These are phyloP conservation scores for Papilio polyxenes DNA, from an alignment of 1,140 invertebrate genomes.

Conservation along the genomic window DNA sequence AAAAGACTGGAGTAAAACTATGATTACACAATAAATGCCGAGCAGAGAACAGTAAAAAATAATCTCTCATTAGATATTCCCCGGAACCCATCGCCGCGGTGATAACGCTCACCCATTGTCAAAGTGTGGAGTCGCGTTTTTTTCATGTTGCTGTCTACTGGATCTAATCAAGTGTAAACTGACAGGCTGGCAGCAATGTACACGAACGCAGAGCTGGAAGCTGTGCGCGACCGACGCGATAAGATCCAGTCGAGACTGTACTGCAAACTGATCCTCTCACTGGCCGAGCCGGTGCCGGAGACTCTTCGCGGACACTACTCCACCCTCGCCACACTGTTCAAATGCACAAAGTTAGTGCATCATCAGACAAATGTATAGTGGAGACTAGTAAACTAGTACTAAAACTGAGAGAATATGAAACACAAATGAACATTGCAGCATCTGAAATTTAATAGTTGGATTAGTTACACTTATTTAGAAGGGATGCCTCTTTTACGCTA, in stretches of 20 bases:
- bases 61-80: neutral
- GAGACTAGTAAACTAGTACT: too few species aligned
- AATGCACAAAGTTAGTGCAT: conserved; percentile 82
- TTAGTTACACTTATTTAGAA: too few species aligned
- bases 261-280: conserved; percentile 89
- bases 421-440: too few species aligned
- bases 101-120: neutral
- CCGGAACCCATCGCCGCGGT: neutral
- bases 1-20: neutral
- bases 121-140: neutral
- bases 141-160: neutral
- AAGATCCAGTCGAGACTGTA: conserved; percentile 91
- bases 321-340: conserved; percentile 87
- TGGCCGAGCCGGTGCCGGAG: conserved; percentile 87
- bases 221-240: conserved; percentile 89
- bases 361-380: conserved; percentile 14
- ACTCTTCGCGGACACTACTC: conserved; percentile 88
- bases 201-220: conserved; percentile 89
- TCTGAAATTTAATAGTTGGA: too few species aligned
- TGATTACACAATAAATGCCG: neutral
- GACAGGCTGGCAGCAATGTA: conserved; percentile 89
- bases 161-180: neutral
- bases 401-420: too few species aligned
- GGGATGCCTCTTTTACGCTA: too few species aligned
- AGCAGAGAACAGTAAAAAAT: neutral